Conservation (phyloP, 2,113 vertebrate species). For the Notarius quadriscutis region DNA sequence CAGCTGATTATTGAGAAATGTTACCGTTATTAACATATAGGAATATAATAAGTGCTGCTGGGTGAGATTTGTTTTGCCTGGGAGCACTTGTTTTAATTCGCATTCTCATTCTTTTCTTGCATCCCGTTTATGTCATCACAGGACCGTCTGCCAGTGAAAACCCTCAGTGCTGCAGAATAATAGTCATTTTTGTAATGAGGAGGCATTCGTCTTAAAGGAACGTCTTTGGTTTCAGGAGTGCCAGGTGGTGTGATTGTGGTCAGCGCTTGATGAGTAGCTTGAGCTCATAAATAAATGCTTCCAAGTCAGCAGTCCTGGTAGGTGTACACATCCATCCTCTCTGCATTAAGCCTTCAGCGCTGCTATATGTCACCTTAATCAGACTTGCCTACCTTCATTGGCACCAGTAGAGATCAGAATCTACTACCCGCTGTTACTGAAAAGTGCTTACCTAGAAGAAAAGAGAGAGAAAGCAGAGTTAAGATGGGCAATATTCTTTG, state of each 20-base stretch:
- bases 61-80: no score
- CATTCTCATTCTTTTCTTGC: no score
- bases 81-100: background rate
- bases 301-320: constrained; percentile 63
- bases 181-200: constrained; percentile 33
- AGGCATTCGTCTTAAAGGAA: constrained; percentile 62
- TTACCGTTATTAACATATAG: no score
- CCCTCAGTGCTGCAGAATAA: constrained; percentile 15
- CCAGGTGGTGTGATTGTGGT: constrained; percentile 70
- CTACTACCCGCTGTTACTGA: constrained; percentile 54
- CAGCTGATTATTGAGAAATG: no score
- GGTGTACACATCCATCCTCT: constrained; percentile 60
- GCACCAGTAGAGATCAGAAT: constrained; percentile 50
- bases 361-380: constrained; percentile 76
- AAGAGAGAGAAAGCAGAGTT: constrained; percentile 59
- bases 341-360: constrained; percentile 59
- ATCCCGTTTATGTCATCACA: background rate
- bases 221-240: constrained; percentile 60
- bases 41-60: no score
- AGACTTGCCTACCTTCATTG: constrained; percentile 65
- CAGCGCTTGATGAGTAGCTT: constrained; percentile 71
- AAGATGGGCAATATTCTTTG: constrained; percentile 52
- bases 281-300: constrained; percentile 73
- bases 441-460: constrained; percentile 80
- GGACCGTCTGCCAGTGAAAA: background rate